Conservation (phyloP, 2,113 vertebrate species). For the Mandrillus leucophaeus region DNA sequence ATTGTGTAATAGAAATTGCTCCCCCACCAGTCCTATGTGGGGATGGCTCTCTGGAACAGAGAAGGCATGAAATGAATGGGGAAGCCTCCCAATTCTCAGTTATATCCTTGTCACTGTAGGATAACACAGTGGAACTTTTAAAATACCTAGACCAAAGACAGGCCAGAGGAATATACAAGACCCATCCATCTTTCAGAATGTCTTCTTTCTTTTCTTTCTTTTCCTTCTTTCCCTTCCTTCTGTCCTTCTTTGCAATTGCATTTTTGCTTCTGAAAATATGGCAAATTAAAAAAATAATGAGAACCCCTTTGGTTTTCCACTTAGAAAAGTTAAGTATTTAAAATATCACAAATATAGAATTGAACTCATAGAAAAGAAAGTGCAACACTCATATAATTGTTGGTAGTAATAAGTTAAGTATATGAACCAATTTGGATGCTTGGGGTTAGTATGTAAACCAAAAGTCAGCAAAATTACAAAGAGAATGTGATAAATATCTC, state of each 20-base stretch:
- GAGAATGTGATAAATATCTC: background rate
- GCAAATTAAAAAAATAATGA: background rate
- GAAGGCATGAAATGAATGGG: no score
- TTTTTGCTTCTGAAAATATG: background rate
- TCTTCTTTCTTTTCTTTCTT: background rate
- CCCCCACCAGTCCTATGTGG: background rate
- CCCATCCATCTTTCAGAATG: background rate
- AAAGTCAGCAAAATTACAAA: conserved; percentile 23
- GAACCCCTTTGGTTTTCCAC: background rate
- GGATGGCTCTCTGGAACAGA: background rate
- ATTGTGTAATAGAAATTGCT: background rate
- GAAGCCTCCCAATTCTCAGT: background rate
- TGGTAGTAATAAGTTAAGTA: background rate
- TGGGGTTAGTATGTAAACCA: background rate
- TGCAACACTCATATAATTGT: background rate
- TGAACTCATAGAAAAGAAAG: background rate
- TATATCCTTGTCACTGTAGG: background rate
- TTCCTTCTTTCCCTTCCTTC: background rate
- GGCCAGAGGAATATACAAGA: background rate
- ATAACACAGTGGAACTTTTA: background rate
- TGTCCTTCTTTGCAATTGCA: background rate
- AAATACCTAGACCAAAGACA: background rate
- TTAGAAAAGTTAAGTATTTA: conserved; percentile 17
- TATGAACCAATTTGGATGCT: background rate
- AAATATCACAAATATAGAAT: background rate